Percentiles rank a stretch among this genome's conserved stretches.
phyloP scores from a whole-genome alignment of 2,888 invertebrate genomes.

The Zaprionus bogoriensis region DNA sequence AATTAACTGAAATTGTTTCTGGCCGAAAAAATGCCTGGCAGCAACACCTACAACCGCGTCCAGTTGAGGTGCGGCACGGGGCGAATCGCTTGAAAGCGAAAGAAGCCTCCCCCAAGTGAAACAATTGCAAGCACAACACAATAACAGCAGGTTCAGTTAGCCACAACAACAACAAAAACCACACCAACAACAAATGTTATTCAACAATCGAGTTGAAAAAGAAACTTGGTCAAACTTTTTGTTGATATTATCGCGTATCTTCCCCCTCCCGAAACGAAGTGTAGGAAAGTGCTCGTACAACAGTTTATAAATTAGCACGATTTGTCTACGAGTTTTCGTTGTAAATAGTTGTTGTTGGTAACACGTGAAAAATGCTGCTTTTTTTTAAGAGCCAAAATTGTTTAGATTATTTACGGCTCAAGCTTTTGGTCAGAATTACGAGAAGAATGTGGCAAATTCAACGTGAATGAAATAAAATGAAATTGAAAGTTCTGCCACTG shows the following conservation, averaged over 20 bases:
- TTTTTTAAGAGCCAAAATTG: neutral
- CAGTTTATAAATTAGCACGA: slow-evolving; percentile 61
- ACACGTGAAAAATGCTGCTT: slow-evolving; percentile 15
- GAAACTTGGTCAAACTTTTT: slow-evolving; percentile 64
- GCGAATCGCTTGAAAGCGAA: slow-evolving; percentile 53
- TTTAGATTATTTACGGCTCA: neutral
- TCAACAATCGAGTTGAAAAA: slow-evolving; percentile 51
- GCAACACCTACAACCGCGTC: slow-evolving; percentile 54
- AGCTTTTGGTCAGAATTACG: neutral
- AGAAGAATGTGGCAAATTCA: neutral
- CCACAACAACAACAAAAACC: slow-evolving; percentile 24
- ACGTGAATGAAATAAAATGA: neutral
- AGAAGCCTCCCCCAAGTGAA: slow-evolving; percentile 54
- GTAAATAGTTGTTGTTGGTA: slow-evolving; percentile 3
- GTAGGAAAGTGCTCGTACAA: slow-evolving; percentile 44
- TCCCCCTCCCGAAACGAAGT: slow-evolving; percentile 3
- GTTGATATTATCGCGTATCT: slow-evolving; percentile 52
- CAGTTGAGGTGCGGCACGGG: slow-evolving; percentile 32
- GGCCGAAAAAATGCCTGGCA: slow-evolving; percentile 40
- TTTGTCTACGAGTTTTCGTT: slow-evolving; percentile 30
- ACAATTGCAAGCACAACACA: slow-evolving; percentile 49
- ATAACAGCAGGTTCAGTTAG: slow-evolving; percentile 33
- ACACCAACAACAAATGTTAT: slow-evolving; percentile 53
- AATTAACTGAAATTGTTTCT: slow-evolving; percentile 55
- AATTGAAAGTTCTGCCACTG: neutral